Evolutionary conservation across 2,797 vertebrate genomes (phyloP).

Genomic region (Tapera naevia): DNA sequence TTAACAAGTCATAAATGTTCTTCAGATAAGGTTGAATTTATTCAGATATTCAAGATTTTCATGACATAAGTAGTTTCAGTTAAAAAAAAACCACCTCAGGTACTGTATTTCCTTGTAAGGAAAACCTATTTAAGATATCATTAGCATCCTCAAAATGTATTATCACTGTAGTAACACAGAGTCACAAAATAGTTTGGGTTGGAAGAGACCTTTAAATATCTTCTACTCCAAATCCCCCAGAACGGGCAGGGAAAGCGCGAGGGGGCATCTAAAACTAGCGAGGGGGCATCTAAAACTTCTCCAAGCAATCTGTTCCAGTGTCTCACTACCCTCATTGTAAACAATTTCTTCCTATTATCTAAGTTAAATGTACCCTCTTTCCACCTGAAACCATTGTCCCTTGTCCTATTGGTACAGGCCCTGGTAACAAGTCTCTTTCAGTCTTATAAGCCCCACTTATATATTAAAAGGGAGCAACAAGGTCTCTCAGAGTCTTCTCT

Average conservation of each 20-base stretch:
- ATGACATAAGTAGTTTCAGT: neutral
- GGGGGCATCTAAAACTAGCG: neutral
- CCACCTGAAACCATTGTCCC: neutral
- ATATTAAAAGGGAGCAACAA: neutral
- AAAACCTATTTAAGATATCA: neutral
- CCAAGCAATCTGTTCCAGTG: too few species aligned
- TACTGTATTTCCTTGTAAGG: neutral
- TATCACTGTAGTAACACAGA: neutral
- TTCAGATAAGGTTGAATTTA: neutral
- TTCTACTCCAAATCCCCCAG: neutral
- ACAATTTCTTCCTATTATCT: too few species aligned
- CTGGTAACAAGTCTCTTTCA: neutral
- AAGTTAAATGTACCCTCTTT: too few species aligned
- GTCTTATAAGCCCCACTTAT: accelerated
- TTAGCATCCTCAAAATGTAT: neutral
- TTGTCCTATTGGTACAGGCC: neutral
- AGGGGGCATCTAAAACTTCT: neutral
- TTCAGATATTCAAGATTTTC: neutral
- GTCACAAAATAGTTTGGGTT: neutral
- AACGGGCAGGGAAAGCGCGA: neutral
- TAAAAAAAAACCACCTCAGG: neutral
- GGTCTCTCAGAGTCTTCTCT: neutral
- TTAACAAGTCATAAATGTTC: neutral
- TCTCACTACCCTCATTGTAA: too few species aligned
- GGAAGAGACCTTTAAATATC: neutral